phyloP scores from a whole-genome alignment of 2,113 vertebrate species.

The Barnardius zonarius region DNA sequence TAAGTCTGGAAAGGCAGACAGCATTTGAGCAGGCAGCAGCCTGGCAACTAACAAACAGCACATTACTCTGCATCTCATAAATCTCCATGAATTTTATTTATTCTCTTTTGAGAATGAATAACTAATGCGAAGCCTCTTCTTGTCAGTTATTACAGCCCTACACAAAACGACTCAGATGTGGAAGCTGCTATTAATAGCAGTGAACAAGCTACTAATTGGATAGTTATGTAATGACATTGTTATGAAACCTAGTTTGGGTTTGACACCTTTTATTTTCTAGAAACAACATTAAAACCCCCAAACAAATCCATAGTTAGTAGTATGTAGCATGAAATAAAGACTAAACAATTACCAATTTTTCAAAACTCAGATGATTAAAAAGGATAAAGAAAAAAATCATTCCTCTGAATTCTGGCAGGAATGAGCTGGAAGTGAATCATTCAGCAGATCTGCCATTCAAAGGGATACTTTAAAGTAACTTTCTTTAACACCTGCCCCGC shows the following conservation, averaged over 20 bases:
- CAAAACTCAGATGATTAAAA: not conserved
- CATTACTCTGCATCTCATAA: not conserved
- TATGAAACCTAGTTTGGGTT: constrained; percentile 49
- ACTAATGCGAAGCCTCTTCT: constrained; percentile 6
- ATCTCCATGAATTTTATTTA: not conserved
- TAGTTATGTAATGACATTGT: constrained; percentile 56
- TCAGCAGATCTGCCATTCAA: not conserved
- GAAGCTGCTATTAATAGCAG: constrained; percentile 64
- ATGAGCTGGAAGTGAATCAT: not conserved
- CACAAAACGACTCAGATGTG: constrained; percentile 3
- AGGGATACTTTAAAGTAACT: not conserved
- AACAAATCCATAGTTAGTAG: not conserved
- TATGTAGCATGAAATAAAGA: not conserved
- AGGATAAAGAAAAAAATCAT: not conserved
- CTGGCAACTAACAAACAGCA: not conserved
- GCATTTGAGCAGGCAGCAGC: not conserved
- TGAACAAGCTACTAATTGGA: constrained; percentile 60
- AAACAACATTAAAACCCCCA: not conserved
- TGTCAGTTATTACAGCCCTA: not conserved
- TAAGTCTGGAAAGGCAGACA: not conserved
- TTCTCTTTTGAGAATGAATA: constrained; percentile 13
- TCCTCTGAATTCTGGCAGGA: not conserved
- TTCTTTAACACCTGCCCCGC: not conserved
- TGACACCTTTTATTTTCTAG: constrained; percentile 59
- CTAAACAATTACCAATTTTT: not conserved